Evolutionary conservation across 2,113 vertebrate genomes (phyloP), one percentile per base, ranked within the genome.

Genomic region (Salvelinus sp.): DNA sequence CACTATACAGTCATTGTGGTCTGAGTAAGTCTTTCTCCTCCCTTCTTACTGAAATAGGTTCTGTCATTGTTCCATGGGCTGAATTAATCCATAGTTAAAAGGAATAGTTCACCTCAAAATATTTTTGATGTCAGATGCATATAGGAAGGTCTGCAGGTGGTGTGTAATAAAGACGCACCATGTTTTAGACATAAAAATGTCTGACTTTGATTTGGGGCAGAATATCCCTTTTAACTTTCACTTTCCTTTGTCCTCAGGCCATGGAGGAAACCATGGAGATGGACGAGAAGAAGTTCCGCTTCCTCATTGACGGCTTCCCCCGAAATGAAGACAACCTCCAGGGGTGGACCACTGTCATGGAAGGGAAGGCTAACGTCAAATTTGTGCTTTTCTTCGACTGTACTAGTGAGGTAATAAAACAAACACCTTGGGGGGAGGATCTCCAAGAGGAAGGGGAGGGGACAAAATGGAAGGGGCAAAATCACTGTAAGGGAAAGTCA

Each of bases 371-470:
- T 0, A 94, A 98, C 77, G 95, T 99, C 85, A 96, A 95, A 87
- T 99, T 99, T 83, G 96, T 99, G 87, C 95, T 99, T 28, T 99
- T 99, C 90, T 99, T 99, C 82, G 96, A 99, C 90, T 99, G 98
- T 82, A 80, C 94, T 89, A 96, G 96, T 79, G 94, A 98, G 94
- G 98, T 98, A 92, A 30, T 93, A 83, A 58, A n/a, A 50, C 58
- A 58, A n/a, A 50, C 58, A 5, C 13, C 4, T 23, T 47, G 13
- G 3, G 23, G 16, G 63, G n/a, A 27, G 16, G 10, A 20, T 4
- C 47, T 44, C 50, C 44, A 57, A 16, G 68, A 79, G 72, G 16
- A 48, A 28, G 14, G 18, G 60, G 7, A 9, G 4, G 22, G 48
- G 9, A 7, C 4, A 9, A 9, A 6, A 9, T 38, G 38, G 38